Evolutionary conservation across 2,888 invertebrate species (phyloP).

Genomic region (Zaprionus obscuricornis): DNA sequence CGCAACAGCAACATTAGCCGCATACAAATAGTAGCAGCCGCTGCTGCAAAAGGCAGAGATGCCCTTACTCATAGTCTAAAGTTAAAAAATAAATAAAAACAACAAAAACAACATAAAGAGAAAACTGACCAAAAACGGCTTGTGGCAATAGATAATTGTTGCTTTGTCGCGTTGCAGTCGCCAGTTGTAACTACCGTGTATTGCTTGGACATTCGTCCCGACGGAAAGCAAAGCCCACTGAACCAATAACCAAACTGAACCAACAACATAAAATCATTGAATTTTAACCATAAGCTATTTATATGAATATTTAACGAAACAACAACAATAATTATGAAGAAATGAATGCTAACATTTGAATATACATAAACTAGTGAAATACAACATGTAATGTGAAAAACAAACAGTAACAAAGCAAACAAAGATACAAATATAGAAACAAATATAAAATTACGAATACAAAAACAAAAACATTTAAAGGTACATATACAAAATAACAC

Average conservation of each 20-base stretch:
- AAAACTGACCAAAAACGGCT: constrained; percentile 48
- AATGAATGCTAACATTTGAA: constrained; percentile 39
- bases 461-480: constrained; percentile 28
- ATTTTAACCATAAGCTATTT: constrained; percentile 66
- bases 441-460: neutral
- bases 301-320: constrained; percentile 34
- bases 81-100: constrained; percentile 39
- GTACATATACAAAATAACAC: constrained; percentile 29
- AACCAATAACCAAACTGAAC: constrained; percentile 23
- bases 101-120: constrained; percentile 31
- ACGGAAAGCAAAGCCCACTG: neutral
- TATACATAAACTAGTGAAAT: constrained; percentile 72
- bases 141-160: constrained; percentile 44
- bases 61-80: constrained; percentile 51
- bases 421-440: constrained; percentile 39
- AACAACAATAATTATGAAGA: constrained; percentile 24
- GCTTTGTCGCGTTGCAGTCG: constrained; percentile 43
- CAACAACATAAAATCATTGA: constrained; percentile 45
- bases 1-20: constrained; percentile 32
- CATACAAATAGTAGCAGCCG: constrained; percentile 29
- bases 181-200: constrained; percentile 48
- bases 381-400: constrained; percentile 63
- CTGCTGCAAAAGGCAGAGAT: constrained; percentile 50
- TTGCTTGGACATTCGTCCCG: neutral
- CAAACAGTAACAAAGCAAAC: constrained; percentile 40